These are phyloP conservation scores for Chirona hameri DNA, from an alignment of 2,888 invertebrate species.

Conservation along the genomic window DNA sequence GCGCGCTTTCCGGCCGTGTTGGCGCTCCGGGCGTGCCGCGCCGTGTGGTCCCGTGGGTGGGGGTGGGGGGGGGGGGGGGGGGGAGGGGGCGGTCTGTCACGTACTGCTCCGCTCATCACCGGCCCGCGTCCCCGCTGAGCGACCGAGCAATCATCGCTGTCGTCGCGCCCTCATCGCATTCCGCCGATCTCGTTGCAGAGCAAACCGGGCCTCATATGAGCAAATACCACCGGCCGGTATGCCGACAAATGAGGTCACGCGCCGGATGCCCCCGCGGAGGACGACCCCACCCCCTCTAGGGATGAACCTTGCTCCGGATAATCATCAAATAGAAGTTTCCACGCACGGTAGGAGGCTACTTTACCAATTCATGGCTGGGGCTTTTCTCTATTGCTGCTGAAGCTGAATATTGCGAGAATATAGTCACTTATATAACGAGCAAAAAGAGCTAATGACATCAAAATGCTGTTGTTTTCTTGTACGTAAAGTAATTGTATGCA, in stretches of 20 bases:
- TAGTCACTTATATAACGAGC: too few relatives aligned
- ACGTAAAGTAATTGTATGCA: too few relatives aligned
- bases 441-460: too few relatives aligned
- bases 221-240: conserved; percentile 3
- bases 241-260: neutral
- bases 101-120: neutral
- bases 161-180: neutral
- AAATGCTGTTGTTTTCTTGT: too few relatives aligned
- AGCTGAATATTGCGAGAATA: too few relatives aligned
- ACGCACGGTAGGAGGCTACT: too few relatives aligned
- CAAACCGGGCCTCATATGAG: conserved; percentile 22
- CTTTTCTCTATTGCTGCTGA: too few relatives aligned
- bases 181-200: neutral
- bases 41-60: neutral
- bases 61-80: too few relatives aligned
- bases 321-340: too few relatives aligned
- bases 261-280: neutral
- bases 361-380: too few relatives aligned
- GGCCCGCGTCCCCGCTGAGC: neutral
- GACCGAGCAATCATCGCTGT: neutral
- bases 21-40: neutral
- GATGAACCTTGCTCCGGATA: too few relatives aligned
- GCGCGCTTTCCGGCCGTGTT: neutral
- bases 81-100: neutral
- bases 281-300: neutral